These are phyloP conservation scores for Xestobium rufovillosum DNA, from an alignment of 2,888 invertebrate genomes.

Conservation along the genomic window DNA sequence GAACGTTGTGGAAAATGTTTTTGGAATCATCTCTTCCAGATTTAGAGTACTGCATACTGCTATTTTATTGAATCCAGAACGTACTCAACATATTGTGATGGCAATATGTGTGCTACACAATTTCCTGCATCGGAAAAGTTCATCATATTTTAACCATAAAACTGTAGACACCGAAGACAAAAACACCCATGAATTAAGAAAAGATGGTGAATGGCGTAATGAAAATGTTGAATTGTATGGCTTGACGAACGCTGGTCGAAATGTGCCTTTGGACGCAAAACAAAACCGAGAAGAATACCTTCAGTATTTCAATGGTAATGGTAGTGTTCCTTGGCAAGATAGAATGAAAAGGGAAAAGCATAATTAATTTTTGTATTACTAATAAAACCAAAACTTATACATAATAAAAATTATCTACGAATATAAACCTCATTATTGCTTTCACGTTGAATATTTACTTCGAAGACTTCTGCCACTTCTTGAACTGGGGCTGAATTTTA, in stretches of 20 bases:
- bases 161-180: slow-evolving; percentile 2
- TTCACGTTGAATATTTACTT: neutral
- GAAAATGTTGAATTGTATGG: slow-evolving; percentile 1
- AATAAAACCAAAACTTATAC: no score
- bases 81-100: slow-evolving; percentile 1
- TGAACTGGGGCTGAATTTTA: neutral
- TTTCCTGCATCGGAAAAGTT: slow-evolving; percentile 2
- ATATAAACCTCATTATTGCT: no score
- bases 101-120: slow-evolving; percentile 6
- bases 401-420: no score
- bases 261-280: neutral
- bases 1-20: slow-evolving; percentile 25
- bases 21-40: slow-evolving; percentile 26
- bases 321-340: no score
- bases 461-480: neutral
- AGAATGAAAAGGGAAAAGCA: no score
- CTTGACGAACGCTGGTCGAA: neutral
- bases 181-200: slow-evolving; percentile 3
- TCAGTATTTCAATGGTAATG: no score
- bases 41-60: slow-evolving; percentile 22
- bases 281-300: slow-evolving; percentile 5
- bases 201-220: slow-evolving; percentile 6
- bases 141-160: slow-evolving; percentile 2
- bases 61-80: neutral
- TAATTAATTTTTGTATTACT: slow-evolving; percentile 1